phyloP scores from a whole-genome alignment of 1,140 invertebrate genomes.

The Drosophila albomicans region DNA sequence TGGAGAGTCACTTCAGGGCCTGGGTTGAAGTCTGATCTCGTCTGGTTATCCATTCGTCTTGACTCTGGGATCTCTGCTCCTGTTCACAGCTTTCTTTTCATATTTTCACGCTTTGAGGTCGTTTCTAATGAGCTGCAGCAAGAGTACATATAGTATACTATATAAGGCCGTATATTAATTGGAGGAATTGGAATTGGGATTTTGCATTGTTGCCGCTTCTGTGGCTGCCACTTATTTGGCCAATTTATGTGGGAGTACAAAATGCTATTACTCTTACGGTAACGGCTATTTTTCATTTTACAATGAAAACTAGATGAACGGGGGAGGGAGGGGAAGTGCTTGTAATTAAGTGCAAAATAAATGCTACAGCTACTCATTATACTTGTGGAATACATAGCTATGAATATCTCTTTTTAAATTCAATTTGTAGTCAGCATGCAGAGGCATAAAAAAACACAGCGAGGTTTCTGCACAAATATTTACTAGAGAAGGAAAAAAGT shows the following conservation, averaged over 20 bases:
- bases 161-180: slow-evolving; percentile 16
- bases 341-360: slow-evolving; percentile 13
- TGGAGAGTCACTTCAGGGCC: slow-evolving; percentile 10
- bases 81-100: slow-evolving; percentile 56
- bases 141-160: neutral
- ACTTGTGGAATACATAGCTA: neutral
- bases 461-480: neutral
- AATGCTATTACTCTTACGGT: slow-evolving; percentile 6
- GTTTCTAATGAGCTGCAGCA: slow-evolving; percentile 65
- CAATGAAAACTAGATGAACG: slow-evolving; percentile 2
- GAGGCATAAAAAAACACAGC: neutral
- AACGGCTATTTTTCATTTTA: slow-evolving; percentile 1
- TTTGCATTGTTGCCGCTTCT: slow-evolving; percentile 42
- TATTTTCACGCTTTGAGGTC: slow-evolving; percentile 56
- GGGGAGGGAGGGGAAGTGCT: neutral
- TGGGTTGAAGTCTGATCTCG: neutral
- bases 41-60: slow-evolving; percentile 8
- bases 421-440: no score
- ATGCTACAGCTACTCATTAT: neutral
- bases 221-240: slow-evolving; percentile 37
- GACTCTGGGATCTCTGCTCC: slow-evolving; percentile 22
- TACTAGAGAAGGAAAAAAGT: neutral
- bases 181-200: slow-evolving; percentile 54
- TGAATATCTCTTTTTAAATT: neutral
- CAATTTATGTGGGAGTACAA: slow-evolving; percentile 61